Conservation (phyloP, 2,113 vertebrate species). For the Herpailurus yagouaroundi region DNA sequence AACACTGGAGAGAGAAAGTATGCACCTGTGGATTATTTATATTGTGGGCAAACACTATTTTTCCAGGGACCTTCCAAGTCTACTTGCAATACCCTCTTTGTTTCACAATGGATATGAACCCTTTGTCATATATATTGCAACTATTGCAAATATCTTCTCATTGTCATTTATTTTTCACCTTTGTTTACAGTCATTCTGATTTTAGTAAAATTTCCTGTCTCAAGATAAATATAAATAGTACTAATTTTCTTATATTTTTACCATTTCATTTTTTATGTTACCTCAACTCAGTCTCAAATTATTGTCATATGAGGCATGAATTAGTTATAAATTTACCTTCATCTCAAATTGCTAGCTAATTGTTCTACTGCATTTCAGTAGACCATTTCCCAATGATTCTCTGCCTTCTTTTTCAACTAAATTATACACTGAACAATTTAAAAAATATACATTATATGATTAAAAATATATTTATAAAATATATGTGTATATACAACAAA, state of each 20-base stretch:
- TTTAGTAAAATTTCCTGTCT: neutral
- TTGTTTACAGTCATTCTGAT: neutral
- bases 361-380: neutral
- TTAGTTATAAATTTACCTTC: neutral
- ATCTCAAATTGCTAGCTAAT: neutral
- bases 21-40: neutral
- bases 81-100: neutral
- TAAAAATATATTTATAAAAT: neutral
- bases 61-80: neutral
- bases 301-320: neutral
- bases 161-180: neutral
- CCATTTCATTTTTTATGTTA: neutral
- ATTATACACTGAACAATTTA: neutral
- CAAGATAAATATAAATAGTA: neutral
- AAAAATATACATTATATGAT: neutral
- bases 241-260: slow-evolving; percentile 3
- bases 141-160: neutral
- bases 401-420: neutral
- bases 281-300: neutral
- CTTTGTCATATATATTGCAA: neutral
- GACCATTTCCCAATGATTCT: neutral
- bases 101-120: neutral
- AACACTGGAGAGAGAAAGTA: neutral
- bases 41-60: neutral
- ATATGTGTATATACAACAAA: neutral